These are phyloP conservation scores for Listronotus bonariensis DNA, from an alignment of 1,140 invertebrate species.

Conservation along the genomic window DNA sequence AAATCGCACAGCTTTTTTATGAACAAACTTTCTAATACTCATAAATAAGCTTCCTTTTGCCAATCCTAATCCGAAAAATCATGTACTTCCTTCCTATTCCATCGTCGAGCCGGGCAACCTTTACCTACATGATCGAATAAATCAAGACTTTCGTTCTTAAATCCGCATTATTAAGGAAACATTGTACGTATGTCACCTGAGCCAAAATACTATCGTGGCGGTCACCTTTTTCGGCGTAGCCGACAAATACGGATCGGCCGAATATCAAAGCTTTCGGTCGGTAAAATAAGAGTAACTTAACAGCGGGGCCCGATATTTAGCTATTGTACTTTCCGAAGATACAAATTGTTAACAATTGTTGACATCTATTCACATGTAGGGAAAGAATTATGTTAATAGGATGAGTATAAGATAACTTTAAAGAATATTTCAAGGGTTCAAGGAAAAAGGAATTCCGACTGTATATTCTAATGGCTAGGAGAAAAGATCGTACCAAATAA, in stretches of 20 bases:
- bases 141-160: slow-evolving; percentile 34
- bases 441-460: slow-evolving; percentile 11
- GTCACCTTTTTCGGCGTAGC: slow-evolving; percentile 20
- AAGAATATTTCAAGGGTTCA: slow-evolving; percentile 11
- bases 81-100: too few relatives aligned
- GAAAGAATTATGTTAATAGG: slow-evolving; percentile 17
- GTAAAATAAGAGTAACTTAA: slow-evolving; percentile 30
- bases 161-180: slow-evolving; percentile 28
- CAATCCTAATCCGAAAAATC: too few relatives aligned
- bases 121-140: slow-evolving; percentile 14
- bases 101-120: too few relatives aligned
- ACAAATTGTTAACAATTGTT: slow-evolving; percentile 34
- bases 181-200: slow-evolving; percentile 30
- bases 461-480: too few relatives aligned
- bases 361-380: slow-evolving; percentile 17
- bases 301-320: slow-evolving; percentile 17
- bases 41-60: too few relatives aligned
- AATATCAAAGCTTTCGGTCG: slow-evolving; percentile 13
- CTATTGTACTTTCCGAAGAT: slow-evolving; percentile 21
- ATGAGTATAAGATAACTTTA: slow-evolving; percentile 1
- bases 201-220: slow-evolving; percentile 30
- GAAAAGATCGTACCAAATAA: too few relatives aligned
- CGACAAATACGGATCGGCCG: slow-evolving; percentile 23
- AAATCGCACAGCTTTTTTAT: too few relatives aligned
- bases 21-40: too few relatives aligned